Base-by-base conservation (phyloP, 92 coral and sea anemone genomes). In the Pocillopora meandrina region DNA sequence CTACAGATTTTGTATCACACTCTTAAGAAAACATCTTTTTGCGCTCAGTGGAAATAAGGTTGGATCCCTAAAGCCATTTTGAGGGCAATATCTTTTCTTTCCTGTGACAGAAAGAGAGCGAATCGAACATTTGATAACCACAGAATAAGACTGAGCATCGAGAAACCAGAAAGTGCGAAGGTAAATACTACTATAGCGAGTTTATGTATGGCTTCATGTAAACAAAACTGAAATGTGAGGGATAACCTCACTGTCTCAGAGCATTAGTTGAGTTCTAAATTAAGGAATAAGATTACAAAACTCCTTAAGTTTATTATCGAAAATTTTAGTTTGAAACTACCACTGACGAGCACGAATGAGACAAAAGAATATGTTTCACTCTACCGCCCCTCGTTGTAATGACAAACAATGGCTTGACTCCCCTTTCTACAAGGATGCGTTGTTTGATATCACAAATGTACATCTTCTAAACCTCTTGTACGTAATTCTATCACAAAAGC, bases 201-300 rank as follows among this genome's bases (percentile, higher is more conserved):
- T n/a, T 81, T 42, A 18, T 42, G 52, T 42, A 42, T 58, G 66
- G 19, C 57, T 80, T 57, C 67, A 78, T 67, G 84, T 33, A 80
- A 80, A 80, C 84, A 80, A 26, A 80, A 34, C 26, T 69, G 84
- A 68, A 80, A n/a, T 80, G 75, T 70, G 33, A 18, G 74, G 13
- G 26, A 64, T 68, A 49, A n/a, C 49, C 55, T 56, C 55, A 16
- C 18, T 70, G 36, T 23, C 17, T 20, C 9, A 70, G 74, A 8
- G 13, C 72, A 31, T 19, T 68, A 21, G 26, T 66, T 13, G 62
- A 12, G 14, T 59, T 66, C 1, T 16, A 26, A 66, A 66, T 74
- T 35, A 55, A 55, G 77, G 9, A 34, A 1, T 49, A 35, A 2
- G 13, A 47, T 47, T 17, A 18, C n/a, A 33, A 36, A 59, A 42